Evolutionary conservation across 1,140 invertebrate genomes (phyloP), one percentile per base, ranked within the genome.

Genomic region (Cryptotermes secundus): DNA sequence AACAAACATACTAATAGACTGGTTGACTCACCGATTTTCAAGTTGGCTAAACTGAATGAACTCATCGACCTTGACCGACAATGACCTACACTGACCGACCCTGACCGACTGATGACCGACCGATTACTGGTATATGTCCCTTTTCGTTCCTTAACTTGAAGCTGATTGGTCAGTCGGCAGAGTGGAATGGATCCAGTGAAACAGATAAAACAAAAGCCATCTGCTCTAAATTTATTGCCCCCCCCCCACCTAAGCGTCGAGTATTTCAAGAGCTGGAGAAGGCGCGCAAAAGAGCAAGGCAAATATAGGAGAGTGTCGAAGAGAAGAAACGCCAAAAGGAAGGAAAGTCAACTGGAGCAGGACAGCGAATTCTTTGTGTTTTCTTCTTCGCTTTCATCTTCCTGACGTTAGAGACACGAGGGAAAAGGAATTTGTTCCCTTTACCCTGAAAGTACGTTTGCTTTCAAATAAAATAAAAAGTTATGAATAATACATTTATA

Each of bases 351-450:
- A 31, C 26, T n/a, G n/a, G 4, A 31, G 59, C n/a, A 31, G 31
- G 59, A 72, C 59, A 72, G 9, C 59, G 59, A 72, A 72, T 72
- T 72, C 59, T 72, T 72, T 72, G 59, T 72, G 12, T 72, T 72
- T 72, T 14, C 6, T 59, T 59, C 59, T 31, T 59, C 59, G n/a
- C 59, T n/a, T 72, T 72, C 59, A 31, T 31, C 14, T n/a, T 72
- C 31, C 26, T 72, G 26, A 72, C 59, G 26, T 9, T 72, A 31
- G 45, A 49, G 22, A 19, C 45, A 22, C 45, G 14, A 19, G 59
- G 59, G 59, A 10, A 7, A n/a, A n/a, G 14, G 7, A 14, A 16
- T 72, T 31, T 72, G 26, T 72, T 72, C 1, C n/a, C 59, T 1
- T 31, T 26, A 31, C 10, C 59, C n/a, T 72, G 26, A n/a, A 14